Evolutionary conservation across 2,113 vertebrate species (phyloP).

Genomic region (Dromaius novaehollandiae): DNA sequence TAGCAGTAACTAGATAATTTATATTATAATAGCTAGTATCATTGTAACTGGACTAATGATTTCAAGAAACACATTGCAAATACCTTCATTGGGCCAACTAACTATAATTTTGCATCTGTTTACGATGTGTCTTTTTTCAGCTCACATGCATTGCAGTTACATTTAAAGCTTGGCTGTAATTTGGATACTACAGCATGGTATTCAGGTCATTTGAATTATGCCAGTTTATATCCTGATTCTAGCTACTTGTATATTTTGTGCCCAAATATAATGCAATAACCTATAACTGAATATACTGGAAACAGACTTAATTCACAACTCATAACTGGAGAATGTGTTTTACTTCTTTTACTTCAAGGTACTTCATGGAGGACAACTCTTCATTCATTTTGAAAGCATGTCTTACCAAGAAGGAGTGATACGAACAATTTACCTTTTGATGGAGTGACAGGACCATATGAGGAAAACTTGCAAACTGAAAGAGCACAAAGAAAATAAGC

Average conservation of each 20-base stretch:
- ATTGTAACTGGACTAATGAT: not conserved
- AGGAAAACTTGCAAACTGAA: constrained; percentile 99
- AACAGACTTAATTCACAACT: not conserved
- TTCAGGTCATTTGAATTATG: not conserved
- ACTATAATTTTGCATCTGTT: not conserved
- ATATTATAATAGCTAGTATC: not conserved
- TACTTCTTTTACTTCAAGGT: not conserved
- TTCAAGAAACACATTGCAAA: not conserved
- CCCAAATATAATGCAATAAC: not conserved
- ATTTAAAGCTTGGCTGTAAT: not conserved
- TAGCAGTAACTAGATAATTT: not conserved
- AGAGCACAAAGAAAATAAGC: constrained; percentile 99
- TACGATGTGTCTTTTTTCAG: not conserved
- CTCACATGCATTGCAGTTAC: not conserved
- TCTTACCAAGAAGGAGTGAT: not conserved
- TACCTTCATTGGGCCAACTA: not conserved
- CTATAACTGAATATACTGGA: not conserved
- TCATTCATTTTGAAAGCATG: not conserved
- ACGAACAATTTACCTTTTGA: constrained; percentile 88
- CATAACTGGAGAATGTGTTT: not conserved
- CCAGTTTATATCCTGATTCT: not conserved
- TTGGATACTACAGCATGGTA: not conserved
- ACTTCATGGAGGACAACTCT: not conserved
- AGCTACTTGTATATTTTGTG: not conserved
- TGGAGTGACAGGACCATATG: constrained; percentile 99